Evolutionary conservation across 2,113 vertebrate species (phyloP), one percentile per base, ranked within the genome.

Genomic region (Saccopteryx bilineata): DNA sequence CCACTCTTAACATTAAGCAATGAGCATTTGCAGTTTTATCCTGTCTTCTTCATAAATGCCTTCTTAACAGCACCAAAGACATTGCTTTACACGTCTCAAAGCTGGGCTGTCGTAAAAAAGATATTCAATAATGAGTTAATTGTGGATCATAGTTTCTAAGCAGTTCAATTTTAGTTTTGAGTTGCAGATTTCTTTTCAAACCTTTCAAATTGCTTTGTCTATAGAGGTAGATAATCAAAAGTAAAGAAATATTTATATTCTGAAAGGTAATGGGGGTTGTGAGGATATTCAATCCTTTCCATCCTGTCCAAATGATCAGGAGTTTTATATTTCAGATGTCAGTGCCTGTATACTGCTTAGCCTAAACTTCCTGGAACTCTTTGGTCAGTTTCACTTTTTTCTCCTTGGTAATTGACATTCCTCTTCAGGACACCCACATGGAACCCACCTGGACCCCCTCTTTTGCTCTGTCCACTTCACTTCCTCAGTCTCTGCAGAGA

Each of bases 141-240:
- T 84, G 54, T 58, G 33, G 50, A 26, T 33, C 9, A 66, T 28
- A 92, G 7, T 28, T 82, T 86, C n/a, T 50, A 13, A 92, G 46
- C 31, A 60, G 69, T 68, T 83, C 50, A 61, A 3, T 56, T 89
- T 71, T 61, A 33, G n/a, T 63, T 58, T 46, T 66, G 14, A 52
- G 14, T 56, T 93, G 33, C 50, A 93, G 50, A 56, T 94, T 79
- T 79, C 68, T 91, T 90, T 92, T 87, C n/a, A 87, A 33, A n/a
- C 74, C 50, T 60, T 65, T 78, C 65, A 65, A 50, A 61, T 10
- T 82, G 13, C 48, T 68, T 95, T 86, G 24, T 66, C 8, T 50
- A 26, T 26, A 39, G 6, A 82, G 26, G 3, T 31, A 66, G 3
- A 5, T 79, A 54, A 66, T 78, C 76, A 81, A 68, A 72, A 46